These are phyloP conservation scores for Liasis olivaceus DNA, from an alignment of 2,797 vertebrate genomes.

Conservation along the genomic window DNA sequence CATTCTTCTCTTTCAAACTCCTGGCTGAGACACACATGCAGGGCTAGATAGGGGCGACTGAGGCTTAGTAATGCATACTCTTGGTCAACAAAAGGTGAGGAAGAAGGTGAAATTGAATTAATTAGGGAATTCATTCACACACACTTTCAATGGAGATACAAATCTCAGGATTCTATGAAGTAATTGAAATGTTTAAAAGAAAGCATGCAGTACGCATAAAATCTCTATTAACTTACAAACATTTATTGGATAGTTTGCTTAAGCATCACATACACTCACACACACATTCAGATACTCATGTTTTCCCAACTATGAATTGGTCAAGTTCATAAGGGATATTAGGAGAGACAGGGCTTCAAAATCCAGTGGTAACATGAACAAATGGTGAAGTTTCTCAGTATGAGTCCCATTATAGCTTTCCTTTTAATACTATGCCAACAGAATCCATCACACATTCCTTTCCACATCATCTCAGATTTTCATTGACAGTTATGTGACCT, in stretches of 20 bases:
- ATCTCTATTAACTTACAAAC: not conserved
- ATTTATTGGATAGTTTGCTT: not conserved
- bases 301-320: not conserved
- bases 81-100: not conserved
- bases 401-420: too few species aligned
- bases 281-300: not conserved
- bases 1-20: not conserved
- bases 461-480: too few species aligned
- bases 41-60: not conserved
- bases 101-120: too few species aligned
- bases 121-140: too few species aligned
- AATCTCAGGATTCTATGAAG: not conserved
- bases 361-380: not conserved
- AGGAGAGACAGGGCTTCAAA: not conserved
- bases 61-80: not conserved
- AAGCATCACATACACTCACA: not conserved
- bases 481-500: too few species aligned
- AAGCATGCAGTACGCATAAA: not conserved
- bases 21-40: not conserved
- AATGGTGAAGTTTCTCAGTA: too few species aligned
- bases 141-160: not conserved
- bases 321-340: not conserved
- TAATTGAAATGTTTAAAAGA: not conserved
- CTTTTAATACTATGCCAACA: too few species aligned
- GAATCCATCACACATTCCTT: too few species aligned